These are phyloP conservation scores for Okamejei kenojei DNA, from an alignment of 2,797 vertebrate genomes.

Conservation along the genomic window DNA sequence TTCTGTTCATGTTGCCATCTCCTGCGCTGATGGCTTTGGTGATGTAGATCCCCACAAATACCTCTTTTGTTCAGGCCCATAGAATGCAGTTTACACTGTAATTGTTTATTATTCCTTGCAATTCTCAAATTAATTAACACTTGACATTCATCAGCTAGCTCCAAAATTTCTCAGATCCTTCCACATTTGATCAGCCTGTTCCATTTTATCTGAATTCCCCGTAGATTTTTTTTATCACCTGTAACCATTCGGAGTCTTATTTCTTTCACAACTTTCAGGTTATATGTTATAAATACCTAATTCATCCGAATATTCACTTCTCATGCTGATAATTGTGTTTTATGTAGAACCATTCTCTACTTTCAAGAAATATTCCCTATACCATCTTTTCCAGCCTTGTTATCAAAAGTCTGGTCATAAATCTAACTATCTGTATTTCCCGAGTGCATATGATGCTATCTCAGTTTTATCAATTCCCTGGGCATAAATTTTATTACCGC, in stretches of 20 bases:
- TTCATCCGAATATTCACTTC: background rate
- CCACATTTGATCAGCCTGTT: background rate
- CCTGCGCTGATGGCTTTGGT: background rate
- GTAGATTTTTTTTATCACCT: background rate
- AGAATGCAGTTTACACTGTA: background rate
- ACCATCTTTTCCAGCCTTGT: background rate
- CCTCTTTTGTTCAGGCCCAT: background rate
- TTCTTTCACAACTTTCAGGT: background rate
- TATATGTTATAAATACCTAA: background rate
- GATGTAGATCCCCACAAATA: background rate
- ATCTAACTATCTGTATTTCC: background rate
- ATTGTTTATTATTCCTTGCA: background rate
- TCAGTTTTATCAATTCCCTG: background rate
- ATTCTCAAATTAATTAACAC: background rate
- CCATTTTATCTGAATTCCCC: background rate
- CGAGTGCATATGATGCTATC: background rate
- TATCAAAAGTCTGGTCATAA: background rate
- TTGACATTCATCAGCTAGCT: background rate
- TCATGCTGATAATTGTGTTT: background rate
- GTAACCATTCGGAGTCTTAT: background rate
- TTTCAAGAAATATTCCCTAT: background rate
- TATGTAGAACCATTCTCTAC: background rate
- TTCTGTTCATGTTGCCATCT: background rate
- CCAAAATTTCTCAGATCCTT: background rate
- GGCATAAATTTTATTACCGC: background rate